phyloP scores from a whole-genome alignment of 2,797 vertebrate genomes.

The Acanthopagrus latus region DNA sequence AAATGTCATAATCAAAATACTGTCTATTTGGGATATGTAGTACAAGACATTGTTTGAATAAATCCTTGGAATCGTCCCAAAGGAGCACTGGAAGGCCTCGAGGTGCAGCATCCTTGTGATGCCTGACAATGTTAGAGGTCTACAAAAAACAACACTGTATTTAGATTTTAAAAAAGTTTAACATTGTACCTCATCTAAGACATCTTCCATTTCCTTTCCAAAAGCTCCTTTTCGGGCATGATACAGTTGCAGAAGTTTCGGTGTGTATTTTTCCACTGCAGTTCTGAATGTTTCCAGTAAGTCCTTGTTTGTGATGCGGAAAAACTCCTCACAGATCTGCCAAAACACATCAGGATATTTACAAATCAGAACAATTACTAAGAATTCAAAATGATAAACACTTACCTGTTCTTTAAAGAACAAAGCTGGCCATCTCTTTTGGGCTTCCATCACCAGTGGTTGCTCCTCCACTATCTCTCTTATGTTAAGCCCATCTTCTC shows the following conservation, averaged over 20 bases:
- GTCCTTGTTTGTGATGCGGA: slow-evolving; percentile 14
- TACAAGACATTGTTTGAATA: not conserved
- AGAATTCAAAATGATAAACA: not conserved
- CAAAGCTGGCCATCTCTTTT: slow-evolving; percentile 10
- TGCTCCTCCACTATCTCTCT: slow-evolving; percentile 9
- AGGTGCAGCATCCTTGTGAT: slow-evolving; percentile 13
- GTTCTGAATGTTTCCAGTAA: slow-evolving; percentile 17
- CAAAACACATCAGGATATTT: slow-evolving; percentile 1
- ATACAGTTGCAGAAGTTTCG: not conserved
- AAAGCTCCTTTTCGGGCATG: slow-evolving; percentile 7
- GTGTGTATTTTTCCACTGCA: slow-evolving; percentile 8
- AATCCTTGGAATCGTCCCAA: not conserved
- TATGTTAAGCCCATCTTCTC: not conserved
- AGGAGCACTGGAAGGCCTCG: not conserved
- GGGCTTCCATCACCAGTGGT: slow-evolving; percentile 2
- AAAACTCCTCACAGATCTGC: slow-evolving; percentile 16
- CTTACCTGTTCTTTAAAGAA: slow-evolving; percentile 8
- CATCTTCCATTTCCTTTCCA: slow-evolving; percentile 10
- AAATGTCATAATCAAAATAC: not conserved
- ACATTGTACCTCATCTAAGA: not conserved
- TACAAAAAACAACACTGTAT: slow-evolving; percentile 2
- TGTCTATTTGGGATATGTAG: not conserved
- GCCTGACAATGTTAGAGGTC: slow-evolving; percentile 9
- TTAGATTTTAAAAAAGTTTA: not conserved
- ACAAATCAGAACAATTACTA: slow-evolving; percentile 3